Evolutionary conservation across 2,113 vertebrate species (phyloP).

Genomic region (Callorhinus ursinus): DNA sequence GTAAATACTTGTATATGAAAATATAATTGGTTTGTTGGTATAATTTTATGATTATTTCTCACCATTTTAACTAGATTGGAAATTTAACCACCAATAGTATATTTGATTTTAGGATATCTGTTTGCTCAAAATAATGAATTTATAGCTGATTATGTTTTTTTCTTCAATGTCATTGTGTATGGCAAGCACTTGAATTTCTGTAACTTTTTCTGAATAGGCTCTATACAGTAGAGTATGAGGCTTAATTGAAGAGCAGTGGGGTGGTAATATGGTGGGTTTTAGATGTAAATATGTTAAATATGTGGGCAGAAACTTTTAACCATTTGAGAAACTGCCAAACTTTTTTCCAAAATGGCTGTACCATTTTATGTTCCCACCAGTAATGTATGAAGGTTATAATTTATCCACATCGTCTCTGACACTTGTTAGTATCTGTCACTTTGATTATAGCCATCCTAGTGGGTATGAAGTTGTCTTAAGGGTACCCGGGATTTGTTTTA

Average conservation of each 20-base stretch:
- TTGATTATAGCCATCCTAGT: background rate
- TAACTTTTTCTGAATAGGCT: background rate
- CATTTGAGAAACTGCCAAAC: background rate
- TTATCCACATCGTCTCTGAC: background rate
- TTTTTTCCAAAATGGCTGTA: background rate
- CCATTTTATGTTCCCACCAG: background rate
- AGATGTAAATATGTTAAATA: background rate
- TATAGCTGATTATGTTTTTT: conserved; percentile 13
- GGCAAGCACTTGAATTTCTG: background rate
- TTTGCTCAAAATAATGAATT: conserved; percentile 13
- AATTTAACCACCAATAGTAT: conserved; percentile 21
- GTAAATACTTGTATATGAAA: conserved; percentile 10
- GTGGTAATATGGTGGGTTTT: background rate
- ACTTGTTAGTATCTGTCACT: background rate
- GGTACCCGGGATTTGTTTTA: conserved; percentile 28
- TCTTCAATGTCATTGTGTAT: background rate
- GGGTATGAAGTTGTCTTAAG: background rate
- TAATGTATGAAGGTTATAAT: background rate
- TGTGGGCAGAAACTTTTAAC: conserved; percentile 4
- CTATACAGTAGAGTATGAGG: background rate
- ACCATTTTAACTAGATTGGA: conserved; percentile 13
- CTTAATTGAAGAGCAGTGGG: conserved; percentile 13
- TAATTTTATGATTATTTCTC: conserved; percentile 57
- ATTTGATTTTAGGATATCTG: conserved; percentile 36
- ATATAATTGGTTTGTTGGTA: background rate